Conservation (phyloP, 2,797 vertebrate species). For the Trachurus trachurus region DNA sequence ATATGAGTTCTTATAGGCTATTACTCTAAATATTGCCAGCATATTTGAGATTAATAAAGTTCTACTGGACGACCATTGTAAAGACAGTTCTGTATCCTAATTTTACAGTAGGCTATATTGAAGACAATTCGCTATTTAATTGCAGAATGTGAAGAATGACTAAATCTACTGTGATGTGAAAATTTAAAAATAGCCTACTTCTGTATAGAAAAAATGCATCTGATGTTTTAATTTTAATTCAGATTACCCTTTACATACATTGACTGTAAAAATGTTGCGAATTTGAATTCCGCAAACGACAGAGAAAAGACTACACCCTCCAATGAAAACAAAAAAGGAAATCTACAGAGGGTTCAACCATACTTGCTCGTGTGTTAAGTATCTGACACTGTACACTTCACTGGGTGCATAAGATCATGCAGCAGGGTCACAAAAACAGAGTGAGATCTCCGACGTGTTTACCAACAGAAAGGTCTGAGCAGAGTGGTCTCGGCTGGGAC, state of each 20-base stretch:
- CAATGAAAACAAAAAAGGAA: background rate
- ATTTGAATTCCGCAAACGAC: background rate
- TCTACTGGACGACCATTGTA: no score
- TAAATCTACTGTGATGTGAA: background rate
- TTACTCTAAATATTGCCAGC: no score
- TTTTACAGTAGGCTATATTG: no score
- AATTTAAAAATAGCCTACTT: background rate
- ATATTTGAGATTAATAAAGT: no score
- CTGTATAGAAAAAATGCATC: no score
- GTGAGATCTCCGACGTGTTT: background rate
- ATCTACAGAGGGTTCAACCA: background rate
- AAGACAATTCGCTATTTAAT: background rate
- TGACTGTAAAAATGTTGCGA: no score
- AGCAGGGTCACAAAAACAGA: conserved; percentile 3
- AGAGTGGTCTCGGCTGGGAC: conserved; percentile 15
- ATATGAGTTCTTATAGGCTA: no score
- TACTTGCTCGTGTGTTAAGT: background rate
- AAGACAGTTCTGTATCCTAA: no score
- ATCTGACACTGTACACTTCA: background rate
- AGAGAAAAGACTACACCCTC: background rate
- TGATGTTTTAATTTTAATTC: no score
- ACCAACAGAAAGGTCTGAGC: conserved; percentile 1
- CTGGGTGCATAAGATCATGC: background rate
- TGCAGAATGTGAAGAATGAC: background rate
- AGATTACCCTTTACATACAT: no score